Evolutionary conservation across 2,113 vertebrate species (phyloP), one percentile per base, ranked within the genome.

Genomic region (Dendrocopos noguchii): DNA sequence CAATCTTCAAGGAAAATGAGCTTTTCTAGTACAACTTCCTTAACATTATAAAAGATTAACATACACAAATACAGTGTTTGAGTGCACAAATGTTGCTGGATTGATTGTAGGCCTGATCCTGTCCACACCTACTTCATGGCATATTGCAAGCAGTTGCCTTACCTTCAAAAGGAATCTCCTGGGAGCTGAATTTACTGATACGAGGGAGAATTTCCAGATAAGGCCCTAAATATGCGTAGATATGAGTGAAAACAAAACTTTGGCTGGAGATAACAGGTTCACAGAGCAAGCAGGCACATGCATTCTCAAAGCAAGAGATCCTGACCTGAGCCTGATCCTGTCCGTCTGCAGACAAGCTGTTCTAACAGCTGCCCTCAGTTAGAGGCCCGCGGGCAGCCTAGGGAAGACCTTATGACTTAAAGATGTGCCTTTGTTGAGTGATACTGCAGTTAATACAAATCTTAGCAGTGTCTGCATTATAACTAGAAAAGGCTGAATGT

Each of bases 1-100:
- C 79, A 84, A 57, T 93, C 92, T 95, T 94, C 53, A 74, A 80
- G 81, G 60, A 77, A 89, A 73, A 87, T 78, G 52, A 90, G 86
- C 87, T 92, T 93, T 96, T 59, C 67, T 24, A 77, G 82, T 88
- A 77, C 64, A 88, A 29, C 44, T 56, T 88, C 75, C 65, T 94
- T 13, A 87, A 82, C 56, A 29, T 28, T 85, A 50, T 25, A 90
- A 56, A 93, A 89, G 70, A 84, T 46, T 79, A 93, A 66, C 28
- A 47, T 2, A 27, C 8, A 55, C 64, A 93, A 93, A 89, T 5
- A 59, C 18, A 68, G 16, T 7, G 76, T 65, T 57, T 83, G 75
- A 82, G 36, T 55, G 68, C 65, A 15, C 50, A 61, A 74, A 46
- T 53, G 59, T 34, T 31, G 82, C 31, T 36, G 46, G 36, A 53